Evolutionary conservation across 2,797 vertebrate species (phyloP).

Genomic region (Enteromius fasciolatus): DNA sequence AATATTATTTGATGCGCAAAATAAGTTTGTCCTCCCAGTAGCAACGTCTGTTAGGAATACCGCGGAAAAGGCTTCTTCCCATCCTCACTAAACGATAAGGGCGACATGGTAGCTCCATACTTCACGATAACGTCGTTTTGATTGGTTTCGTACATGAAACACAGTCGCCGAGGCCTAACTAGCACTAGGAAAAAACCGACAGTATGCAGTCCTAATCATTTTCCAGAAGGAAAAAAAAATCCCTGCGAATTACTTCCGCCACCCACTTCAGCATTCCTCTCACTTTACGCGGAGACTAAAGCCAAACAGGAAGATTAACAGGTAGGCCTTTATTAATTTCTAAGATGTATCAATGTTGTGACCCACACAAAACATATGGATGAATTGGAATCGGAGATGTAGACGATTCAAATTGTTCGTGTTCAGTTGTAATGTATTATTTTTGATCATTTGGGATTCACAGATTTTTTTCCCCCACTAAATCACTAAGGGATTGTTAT

Average conservation of each 20-base stretch:
- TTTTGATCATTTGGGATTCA: neutral
- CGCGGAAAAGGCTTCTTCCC: conserved; percentile 61
- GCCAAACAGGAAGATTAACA: conserved; percentile 36
- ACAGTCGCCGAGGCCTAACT: conserved; percentile 46
- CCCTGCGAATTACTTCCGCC: conserved; percentile 34
- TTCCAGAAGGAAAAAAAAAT: conserved; percentile 1
- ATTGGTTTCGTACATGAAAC: conserved; percentile 57
- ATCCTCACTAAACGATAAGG: conserved; percentile 61
- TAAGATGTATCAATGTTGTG: neutral
- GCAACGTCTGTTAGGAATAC: conserved; percentile 56
- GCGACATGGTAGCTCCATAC: conserved; percentile 68
- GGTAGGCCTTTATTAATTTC: conserved; percentile 26
- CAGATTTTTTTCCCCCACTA: neutral
- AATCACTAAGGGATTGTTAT: neutral
- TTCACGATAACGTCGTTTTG: conserved; percentile 66
- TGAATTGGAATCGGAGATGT: neutral
- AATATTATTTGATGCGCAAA: conserved; percentile 39
- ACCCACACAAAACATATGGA: neutral
- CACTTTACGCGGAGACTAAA: conserved; percentile 31
- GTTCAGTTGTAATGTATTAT: neutral
- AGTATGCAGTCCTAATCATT: conserved; percentile 33
- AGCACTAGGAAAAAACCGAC: conserved; percentile 58
- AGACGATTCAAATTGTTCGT: neutral
- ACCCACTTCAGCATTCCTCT: conserved; percentile 37
- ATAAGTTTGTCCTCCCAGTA: conserved; percentile 30